Evolutionary conservation across 92 coral and sea anemone species (phyloP), one percentile per base, ranked within the genome.

Genomic region (Nematostella vectensis): DNA sequence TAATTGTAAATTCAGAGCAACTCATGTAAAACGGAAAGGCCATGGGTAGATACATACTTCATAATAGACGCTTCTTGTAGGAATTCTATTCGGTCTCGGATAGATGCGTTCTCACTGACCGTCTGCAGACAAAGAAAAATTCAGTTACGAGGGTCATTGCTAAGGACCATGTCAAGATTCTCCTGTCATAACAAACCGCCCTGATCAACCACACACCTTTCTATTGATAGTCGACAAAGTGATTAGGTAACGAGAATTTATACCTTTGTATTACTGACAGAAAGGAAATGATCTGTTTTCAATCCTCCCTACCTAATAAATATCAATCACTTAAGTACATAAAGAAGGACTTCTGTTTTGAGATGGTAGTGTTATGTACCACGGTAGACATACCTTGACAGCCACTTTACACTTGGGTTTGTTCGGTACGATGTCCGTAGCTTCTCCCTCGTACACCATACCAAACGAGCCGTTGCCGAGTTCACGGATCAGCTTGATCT

Each of bases 371-470:
- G n/a, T n/a, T n/a, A n/a, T n/a, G n/a, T n/a, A n/a, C n/a, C n/a
- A n/a, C n/a, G n/a, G n/a, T n/a, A n/a, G n/a, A n/a, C 29, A 16
- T 60, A 91, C 98, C 96, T 91, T 91, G 21, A 91, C 96, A 17
- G 98, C 98, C 29, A 91, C 98, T 62, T 81, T 80, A 31, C 96
- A 76, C 29, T 54, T 50, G 6, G 81, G 71, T 26, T 58, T 75
- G 36, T 71, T 83, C 17, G 82, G 85, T 27, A 83, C 72, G 29
- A 91, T 82, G 48, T 77, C 87, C 13, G 61, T 51, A 20, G 98
- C 98, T 60, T 91, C 98, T 26, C 98, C 98, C 40, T 91, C 96
- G 62, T 79, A 91, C 28, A 91, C 98, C 98, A 91, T 91, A 3
- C 98, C 98, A 50, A 91, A 91, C 23, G 98, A 91, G 4, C 98